phyloP scores from a whole-genome alignment of 2,113 vertebrate species.

The Chloebia gouldiae region DNA sequence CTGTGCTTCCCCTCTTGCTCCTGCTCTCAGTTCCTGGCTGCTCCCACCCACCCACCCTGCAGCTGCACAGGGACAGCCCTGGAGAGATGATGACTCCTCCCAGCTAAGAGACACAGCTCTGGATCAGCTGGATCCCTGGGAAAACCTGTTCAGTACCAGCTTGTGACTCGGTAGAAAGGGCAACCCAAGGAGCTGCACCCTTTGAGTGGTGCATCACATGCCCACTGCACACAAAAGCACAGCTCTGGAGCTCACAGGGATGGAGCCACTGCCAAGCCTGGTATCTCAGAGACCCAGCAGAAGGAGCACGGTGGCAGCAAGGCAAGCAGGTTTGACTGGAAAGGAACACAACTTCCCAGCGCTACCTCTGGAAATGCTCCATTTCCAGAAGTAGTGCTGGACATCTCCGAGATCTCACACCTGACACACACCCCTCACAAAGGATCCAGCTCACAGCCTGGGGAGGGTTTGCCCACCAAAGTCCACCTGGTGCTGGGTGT shows the following conservation, averaged over 20 bases:
- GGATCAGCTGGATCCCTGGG: neutral
- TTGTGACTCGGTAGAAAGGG: neutral
- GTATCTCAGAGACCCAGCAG: neutral
- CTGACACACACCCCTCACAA: rapidly evolving
- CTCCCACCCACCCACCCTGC: neutral
- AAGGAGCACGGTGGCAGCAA: rapidly evolving
- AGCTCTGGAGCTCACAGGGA: neutral
- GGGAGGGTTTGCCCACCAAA: neutral
- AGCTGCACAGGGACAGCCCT: rapidly evolving
- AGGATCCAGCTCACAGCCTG: neutral
- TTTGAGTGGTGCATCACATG: rapidly evolving
- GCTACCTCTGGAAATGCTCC: neutral
- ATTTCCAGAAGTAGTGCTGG: neutral
- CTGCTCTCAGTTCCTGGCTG: neutral
- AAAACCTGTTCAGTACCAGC: neutral
- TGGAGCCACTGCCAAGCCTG: neutral
- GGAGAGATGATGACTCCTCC: neutral
- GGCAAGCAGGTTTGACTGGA: rapidly evolving
- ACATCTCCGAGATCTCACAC: neutral
- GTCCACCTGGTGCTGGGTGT: rapidly evolving
- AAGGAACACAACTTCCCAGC: rapidly evolving
- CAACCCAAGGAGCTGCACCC: neutral
- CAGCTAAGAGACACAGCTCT: neutral
- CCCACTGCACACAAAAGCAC: rapidly evolving
- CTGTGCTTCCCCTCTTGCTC: rapidly evolving